phyloP scores from a whole-genome alignment of 2,888 invertebrate species.

The Liodrosophila aerea region DNA sequence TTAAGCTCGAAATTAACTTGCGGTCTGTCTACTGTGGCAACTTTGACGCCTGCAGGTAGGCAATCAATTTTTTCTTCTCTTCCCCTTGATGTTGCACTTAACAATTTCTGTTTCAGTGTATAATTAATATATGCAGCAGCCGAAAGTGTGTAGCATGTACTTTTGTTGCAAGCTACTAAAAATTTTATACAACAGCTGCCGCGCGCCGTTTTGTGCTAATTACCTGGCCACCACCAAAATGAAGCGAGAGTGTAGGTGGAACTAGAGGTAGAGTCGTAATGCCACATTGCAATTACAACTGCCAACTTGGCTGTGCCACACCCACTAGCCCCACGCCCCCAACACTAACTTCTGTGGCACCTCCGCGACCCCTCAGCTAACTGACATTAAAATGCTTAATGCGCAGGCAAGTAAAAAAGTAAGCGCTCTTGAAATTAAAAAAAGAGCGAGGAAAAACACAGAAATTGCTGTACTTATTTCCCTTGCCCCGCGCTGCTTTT shows the following conservation, averaged over 20 bases:
- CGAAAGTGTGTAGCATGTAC: constrained; percentile 41
- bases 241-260: not conserved
- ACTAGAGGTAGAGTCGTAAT: constrained; percentile 62
- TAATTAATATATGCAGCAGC: constrained; percentile 68
- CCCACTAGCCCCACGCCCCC: constrained; percentile 5
- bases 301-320: constrained; percentile 38
- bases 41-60: constrained; percentile 76
- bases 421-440: constrained; percentile 61
- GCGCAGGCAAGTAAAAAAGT: constrained; percentile 58
- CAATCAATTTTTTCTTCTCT: constrained; percentile 61
- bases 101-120: constrained; percentile 55
- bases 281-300: constrained; percentile 75
- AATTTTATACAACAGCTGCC: constrained; percentile 73
- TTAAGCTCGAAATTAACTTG: constrained; percentile 78
- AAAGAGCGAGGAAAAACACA: constrained; percentile 18
- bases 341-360: not conserved
- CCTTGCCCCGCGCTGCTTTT: constrained; percentile 14
- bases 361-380: constrained; percentile 24
- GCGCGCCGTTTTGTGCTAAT: constrained; percentile 75
- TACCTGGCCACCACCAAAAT: constrained; percentile 53
- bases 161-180: constrained; percentile 64
- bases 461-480: constrained; percentile 52
- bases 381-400: constrained; percentile 81
- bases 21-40: constrained; percentile 68
- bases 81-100: constrained; percentile 52